Evolutionary conservation across 2,113 vertebrate genomes (phyloP), one percentile per base, ranked within the genome.

Genomic region (Chloebia gouldiae): DNA sequence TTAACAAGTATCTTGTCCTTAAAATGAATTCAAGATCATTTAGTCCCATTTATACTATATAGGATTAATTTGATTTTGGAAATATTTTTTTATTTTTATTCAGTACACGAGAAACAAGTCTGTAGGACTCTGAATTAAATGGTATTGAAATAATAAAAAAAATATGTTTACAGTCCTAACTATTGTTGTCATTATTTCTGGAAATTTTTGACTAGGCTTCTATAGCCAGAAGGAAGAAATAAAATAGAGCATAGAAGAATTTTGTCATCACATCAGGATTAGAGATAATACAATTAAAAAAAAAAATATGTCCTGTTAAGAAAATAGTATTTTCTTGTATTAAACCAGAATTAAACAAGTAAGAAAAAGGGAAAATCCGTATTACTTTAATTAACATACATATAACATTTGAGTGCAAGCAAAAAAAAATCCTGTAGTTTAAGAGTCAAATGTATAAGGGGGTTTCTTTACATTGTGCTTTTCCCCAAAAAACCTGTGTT

Each of bases 311-410:
- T 39, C 59, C 33, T 28, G 22, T 59, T 81, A 87, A 92, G 11
- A 88, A 49, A 86, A 77, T 35, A 93, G 15, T 27, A 88, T 84
- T 81, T 35, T 93, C 51, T 90, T 95, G n/a, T 50, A 81, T 94
- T 80, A 63, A 94, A 94, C 75, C 31, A 93, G 30, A 95, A 22
- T 63, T 77, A 71, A 68, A 81, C 11, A 90, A 11, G 31, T 61
- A 77, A 79, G 11, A 69, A 8, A 81, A 88, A 69, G 95, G 37
- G 93, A 96, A 88, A 78, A 93, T 16, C 6, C 30, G 4, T 83
- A 31, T 49, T 75, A 78, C 77, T 96, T 96, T 86, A 93, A 61
- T 81, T 86, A 80, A 96, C 91, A 96, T 87, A 95, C 51, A 75
- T 64, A 10, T 54, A 77, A 45, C 49, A 90, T 73, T 92, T 91